Evolutionary conservation across 2,797 vertebrate species (phyloP).

Genomic region (Acrossocheilus fasciatus): DNA sequence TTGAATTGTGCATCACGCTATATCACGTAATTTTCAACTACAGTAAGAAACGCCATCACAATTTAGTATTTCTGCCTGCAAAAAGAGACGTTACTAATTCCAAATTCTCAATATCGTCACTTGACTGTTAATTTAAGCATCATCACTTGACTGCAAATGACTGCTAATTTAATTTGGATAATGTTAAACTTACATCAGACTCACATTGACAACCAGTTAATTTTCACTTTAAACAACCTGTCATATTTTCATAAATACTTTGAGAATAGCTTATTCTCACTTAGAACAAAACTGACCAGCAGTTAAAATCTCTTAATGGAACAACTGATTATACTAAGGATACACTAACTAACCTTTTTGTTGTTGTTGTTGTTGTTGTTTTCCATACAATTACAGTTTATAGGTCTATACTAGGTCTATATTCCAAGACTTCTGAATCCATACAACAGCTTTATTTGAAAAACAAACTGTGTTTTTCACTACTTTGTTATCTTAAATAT

Average conservation of each 20-base stretch:
- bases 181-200: background rate
- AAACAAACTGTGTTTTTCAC: background rate
- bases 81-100: background rate
- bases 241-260: background rate
- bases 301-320: background rate
- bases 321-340: background rate
- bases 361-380: too few relatives aligned
- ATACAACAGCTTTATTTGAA: background rate
- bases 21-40: background rate
- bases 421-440: background rate
- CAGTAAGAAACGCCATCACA: background rate
- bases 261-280: background rate
- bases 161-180: background rate
- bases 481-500: background rate
- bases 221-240: background rate
- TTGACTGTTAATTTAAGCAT: background rate
- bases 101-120: background rate
- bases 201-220: too few relatives aligned
- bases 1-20: background rate
- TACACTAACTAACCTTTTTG: too few relatives aligned
- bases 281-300: background rate
- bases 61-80: background rate
- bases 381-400: background rate
- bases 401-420: background rate
- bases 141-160: background rate